Percentiles rank a stretch among this genome's conserved stretches.
phyloP scores from a whole-genome alignment of 64 coral and sea anemone genomes.

The Platygyra sinensis region DNA sequence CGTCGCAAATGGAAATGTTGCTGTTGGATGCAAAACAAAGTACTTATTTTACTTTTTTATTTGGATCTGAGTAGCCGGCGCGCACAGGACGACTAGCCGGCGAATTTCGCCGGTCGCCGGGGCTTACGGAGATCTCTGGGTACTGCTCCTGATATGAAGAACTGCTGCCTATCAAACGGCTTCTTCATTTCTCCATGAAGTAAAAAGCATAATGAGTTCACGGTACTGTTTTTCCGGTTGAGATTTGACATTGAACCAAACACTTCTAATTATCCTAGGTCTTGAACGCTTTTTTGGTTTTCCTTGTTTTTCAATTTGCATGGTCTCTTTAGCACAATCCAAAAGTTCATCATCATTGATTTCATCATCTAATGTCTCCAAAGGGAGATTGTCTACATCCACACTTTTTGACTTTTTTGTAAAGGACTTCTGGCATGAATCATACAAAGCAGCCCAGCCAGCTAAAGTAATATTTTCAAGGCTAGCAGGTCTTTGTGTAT shows the following conservation, averaged over 20 bases:
- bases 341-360: constrained; percentile 2
- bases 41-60: too few species aligned
- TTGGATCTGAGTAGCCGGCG: too few species aligned
- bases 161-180: constrained; percentile 4
- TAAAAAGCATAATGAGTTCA: constrained; percentile 38
- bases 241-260: constrained; percentile 1
- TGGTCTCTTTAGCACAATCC: background rate
- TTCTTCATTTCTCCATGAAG: constrained; percentile 51
- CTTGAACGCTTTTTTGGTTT: background rate
- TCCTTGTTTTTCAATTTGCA: too few species aligned
- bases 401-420: too few species aligned
- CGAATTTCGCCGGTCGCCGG: too few species aligned
- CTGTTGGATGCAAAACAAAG: too few species aligned
- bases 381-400: too few species aligned
- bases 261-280: constrained; percentile 12
- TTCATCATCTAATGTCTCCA: constrained; percentile 10
- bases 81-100: too few species aligned
- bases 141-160: constrained; percentile 35
- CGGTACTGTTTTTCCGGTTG: constrained; percentile 44
- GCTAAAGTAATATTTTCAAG: constrained; percentile 59
- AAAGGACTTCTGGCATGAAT: too few species aligned
- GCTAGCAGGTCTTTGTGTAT: constrained; percentile 43
- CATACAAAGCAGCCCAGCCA: constrained; percentile 74
- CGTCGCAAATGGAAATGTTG: too few species aligned
- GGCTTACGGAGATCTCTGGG: too few species aligned